A percentile compares a stretch with the other conserved stretches of the same genome.
Evolutionary conservation across 2,888 invertebrate species (phyloP).

Genomic region (Bhutanitis thaidina): DNA sequence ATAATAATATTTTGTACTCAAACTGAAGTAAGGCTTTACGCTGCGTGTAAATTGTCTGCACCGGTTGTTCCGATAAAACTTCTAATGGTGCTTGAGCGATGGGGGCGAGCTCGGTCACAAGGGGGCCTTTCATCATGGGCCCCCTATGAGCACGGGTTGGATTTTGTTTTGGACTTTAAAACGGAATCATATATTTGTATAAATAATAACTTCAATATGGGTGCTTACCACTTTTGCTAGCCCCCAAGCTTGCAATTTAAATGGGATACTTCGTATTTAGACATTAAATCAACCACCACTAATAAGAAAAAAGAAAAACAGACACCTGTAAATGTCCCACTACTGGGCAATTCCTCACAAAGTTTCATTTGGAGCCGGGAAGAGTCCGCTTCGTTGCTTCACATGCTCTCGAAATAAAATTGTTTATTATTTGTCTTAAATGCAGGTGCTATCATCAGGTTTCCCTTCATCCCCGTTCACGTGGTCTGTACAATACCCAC

Average conservation of each 20-base stretch:
- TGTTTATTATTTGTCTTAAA: too few relatives aligned
- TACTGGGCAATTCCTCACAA: too few relatives aligned
- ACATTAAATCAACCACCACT: too few relatives aligned
- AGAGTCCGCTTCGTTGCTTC: too few relatives aligned
- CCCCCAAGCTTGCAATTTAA: neutral
- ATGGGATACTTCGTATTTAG: too few relatives aligned
- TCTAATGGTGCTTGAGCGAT: slow-evolving; percentile 12
- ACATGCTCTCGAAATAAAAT: too few relatives aligned
- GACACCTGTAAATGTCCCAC: too few relatives aligned
- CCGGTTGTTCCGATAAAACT: neutral
- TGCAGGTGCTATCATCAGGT: too few relatives aligned
- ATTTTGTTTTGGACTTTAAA: slow-evolving; percentile 15
- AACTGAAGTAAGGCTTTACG: neutral
- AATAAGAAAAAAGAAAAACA: too few relatives aligned
- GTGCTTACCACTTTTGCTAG: neutral
- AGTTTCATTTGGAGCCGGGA: too few relatives aligned
- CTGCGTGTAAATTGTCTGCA: neutral
- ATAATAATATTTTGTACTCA: neutral
- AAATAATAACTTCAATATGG: neutral
- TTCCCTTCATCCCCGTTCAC: too few relatives aligned
- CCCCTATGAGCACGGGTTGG: slow-evolving; percentile 21
- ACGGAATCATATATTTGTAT: slow-evolving; percentile 4
- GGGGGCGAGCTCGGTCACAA: slow-evolving; percentile 20
- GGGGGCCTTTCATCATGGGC: slow-evolving; percentile 27
- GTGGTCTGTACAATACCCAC: too few relatives aligned